These are phyloP conservation scores for Bilobella aurantiaca DNA, from an alignment of 1,140 invertebrate species.

Conservation along the genomic window DNA sequence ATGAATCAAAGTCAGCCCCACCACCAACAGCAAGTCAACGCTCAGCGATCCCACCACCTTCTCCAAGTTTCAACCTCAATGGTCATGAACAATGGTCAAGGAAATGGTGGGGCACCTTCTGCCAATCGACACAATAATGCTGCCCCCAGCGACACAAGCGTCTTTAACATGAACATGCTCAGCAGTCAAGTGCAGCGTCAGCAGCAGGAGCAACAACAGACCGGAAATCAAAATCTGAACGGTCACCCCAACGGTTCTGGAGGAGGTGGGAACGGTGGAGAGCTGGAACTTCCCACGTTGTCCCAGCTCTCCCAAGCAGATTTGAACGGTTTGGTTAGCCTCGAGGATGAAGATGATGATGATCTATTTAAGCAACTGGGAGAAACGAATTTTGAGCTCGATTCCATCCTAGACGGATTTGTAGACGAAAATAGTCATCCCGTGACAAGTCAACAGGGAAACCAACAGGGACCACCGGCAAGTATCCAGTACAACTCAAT, in stretches of 20 bases:
- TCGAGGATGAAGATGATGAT: conserved; percentile 55
- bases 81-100: conserved; percentile 7
- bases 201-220: conserved; percentile 8
- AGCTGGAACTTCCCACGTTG: conserved; percentile 36
- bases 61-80: conserved; percentile 2
- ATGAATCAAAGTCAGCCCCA: conserved; percentile 21
- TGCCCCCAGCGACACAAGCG: neutral
- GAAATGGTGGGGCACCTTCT: neutral
- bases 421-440: conserved; percentile 32
- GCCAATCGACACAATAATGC: neutral
- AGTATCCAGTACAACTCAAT: neutral
- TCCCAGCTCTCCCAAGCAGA: conserved; percentile 56
- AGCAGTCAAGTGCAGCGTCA: neutral
- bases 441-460: conserved; percentile 32
- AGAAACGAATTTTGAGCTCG: conserved; percentile 51
- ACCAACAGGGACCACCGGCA: conserved; percentile 18
- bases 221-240: too few relatives aligned
- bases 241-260: conserved; percentile 6
- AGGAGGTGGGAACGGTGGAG: conserved; percentile 8
- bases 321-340: conserved; percentile 49
- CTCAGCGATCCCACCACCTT: conserved; percentile 16
- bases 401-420: conserved; percentile 44
- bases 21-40: conserved; percentile 20
- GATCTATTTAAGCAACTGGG: conserved; percentile 60
- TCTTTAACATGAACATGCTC: conserved; percentile 1